Evolutionary conservation across 2,797 vertebrate genomes (phyloP), one percentile per base, ranked within the genome.

Genomic region (Ctenochaetus hawaiiensis): DNA sequence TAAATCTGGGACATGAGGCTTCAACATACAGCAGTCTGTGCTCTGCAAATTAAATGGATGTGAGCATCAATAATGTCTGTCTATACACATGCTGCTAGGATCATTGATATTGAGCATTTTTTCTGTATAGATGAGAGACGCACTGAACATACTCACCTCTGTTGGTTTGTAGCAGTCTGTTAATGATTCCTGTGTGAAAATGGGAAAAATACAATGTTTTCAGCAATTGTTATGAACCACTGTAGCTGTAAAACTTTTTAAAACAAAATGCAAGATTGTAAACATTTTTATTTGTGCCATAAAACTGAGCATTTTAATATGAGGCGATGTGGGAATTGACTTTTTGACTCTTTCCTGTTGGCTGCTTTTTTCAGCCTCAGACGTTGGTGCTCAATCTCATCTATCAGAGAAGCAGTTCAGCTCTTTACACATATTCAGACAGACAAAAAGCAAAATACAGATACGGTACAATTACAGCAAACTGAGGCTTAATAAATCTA

Each of bases 91-190:
- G n/a, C 20, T 39, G 14, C 26, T 23, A 9, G 18, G 20, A 39
- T 76, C 34, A 61, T 1, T 66, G 47, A 7, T 52, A 39, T 58
- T 48, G 26, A 79, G n/a, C 3, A 5, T 26, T 76, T 65, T 65
- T 30, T 54, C 22, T 62, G 64, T 56, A 0, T 11, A 51, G 13
- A 37, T 63, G 43, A 62, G 5, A 70, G 59, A 59, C 54, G 59
- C 51, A 53, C 11, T 44, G 26, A 54, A 67, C 41, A 57, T 14
- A 92, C 92, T 96, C 94, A 97, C 97, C 96, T 97, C 97, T 95
- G 96, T 97, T 91, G 97, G 97, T 96, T 97, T 98, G 95, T 96
- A 97, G 95, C 97, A 98, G 94, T 97, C 96, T 96, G 93, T 96
- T 90, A 98, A 93, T 77, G 96, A 96, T 95, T 96, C 97, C 93